A percentile compares a stretch with the other conserved stretches of the same genome.
Evolutionary conservation across 2,113 vertebrate species (phyloP).

Genomic region (Psammodynastes pulverulentus): DNA sequence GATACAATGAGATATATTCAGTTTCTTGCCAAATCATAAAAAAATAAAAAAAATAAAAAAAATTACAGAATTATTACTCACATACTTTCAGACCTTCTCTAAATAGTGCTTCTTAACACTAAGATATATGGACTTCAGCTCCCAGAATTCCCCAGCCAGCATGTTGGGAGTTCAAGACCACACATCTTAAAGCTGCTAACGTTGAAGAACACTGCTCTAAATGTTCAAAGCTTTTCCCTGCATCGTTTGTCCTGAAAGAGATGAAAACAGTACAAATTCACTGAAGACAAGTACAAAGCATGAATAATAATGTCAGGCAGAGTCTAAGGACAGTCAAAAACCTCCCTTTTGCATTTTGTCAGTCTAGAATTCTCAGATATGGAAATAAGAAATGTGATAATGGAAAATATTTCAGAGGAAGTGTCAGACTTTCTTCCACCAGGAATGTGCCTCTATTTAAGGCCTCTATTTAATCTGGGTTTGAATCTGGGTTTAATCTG

Average conservation of each 20-base stretch:
- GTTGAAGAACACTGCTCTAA: slow-evolving; percentile 1
- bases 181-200: not conserved
- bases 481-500: too few relatives aligned
- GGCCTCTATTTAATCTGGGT: slow-evolving; percentile 23
- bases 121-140: not conserved
- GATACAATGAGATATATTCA: not conserved
- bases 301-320: slow-evolving; percentile 52
- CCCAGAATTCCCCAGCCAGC: not conserved
- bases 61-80: slow-evolving; percentile 55
- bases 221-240: slow-evolving; percentile 52
- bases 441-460: not conserved
- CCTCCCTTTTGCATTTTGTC: slow-evolving; percentile 42
- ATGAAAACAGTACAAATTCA: slow-evolving; percentile 56
- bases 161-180: not conserved
- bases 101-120: not conserved
- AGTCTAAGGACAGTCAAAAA: slow-evolving; percentile 51
- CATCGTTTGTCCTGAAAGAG: slow-evolving; percentile 54
- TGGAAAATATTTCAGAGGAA: slow-evolving; percentile 35
- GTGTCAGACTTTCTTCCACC: slow-evolving; percentile 20
- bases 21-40: too few relatives aligned
- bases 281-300: slow-evolving; percentile 53
- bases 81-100: slow-evolving; percentile 54
- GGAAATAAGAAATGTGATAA: slow-evolving; percentile 57
- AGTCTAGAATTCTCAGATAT: slow-evolving; percentile 50
- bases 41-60: too few relatives aligned